Evolutionary conservation across 2,797 vertebrate genomes (phyloP).

Genomic region (Pantherophis vulpinus): DNA sequence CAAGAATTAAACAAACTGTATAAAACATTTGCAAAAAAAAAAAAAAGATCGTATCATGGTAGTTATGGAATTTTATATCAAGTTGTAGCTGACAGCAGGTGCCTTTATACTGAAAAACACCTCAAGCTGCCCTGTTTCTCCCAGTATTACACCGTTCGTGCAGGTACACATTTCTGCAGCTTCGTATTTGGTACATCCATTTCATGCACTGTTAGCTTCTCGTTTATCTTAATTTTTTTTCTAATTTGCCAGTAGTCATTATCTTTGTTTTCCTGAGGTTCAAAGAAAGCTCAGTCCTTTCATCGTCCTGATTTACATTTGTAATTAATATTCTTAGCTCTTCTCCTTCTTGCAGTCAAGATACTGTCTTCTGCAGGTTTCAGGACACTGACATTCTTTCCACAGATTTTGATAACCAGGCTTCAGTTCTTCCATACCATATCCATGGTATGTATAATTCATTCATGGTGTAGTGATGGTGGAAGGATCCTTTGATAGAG

Average conservation of each 20-base stretch:
- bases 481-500: too few species aligned
- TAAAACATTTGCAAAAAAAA: background rate
- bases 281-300: background rate
- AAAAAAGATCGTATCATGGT: background rate
- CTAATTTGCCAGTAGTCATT: background rate
- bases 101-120: background rate
- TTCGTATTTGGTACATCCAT: background rate
- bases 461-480: background rate
- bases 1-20: constrained; percentile 2
- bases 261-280: background rate
- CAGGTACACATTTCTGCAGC: background rate
- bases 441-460: background rate
- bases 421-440: background rate
- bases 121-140: background rate
- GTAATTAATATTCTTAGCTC: background rate
- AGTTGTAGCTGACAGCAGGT: background rate
- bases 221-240: background rate
- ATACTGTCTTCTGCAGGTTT: background rate
- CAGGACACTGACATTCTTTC: background rate
- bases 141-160: background rate
- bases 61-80: background rate
- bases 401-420: background rate
- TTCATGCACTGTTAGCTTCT: background rate
- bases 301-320: background rate
- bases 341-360: background rate